Percentiles rank a stretch among this genome's conserved stretches.
Evolutionary conservation across 2,797 vertebrate species (phyloP).

Genomic region (Sebastes oblongus): DNA sequence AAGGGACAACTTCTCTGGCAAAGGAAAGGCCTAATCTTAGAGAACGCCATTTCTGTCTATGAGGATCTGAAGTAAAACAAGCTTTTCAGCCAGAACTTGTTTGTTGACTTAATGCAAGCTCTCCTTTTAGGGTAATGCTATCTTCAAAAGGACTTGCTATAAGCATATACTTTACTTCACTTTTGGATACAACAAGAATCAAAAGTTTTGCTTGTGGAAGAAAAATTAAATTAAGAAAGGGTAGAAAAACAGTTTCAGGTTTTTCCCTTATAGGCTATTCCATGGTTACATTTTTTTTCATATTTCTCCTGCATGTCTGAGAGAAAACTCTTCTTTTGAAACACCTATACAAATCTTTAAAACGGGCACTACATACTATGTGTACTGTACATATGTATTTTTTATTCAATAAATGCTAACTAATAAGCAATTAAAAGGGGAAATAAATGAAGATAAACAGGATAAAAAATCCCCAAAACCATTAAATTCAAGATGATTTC

Average conservation of each 20-base stretch:
- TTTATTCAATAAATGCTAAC: neutral
- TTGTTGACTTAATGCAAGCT: neutral
- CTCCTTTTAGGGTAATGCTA: neutral
- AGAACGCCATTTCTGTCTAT: neutral
- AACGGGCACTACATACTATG: neutral
- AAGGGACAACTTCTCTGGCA: slow-evolving; percentile 25
- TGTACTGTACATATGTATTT: neutral
- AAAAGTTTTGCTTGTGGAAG: neutral
- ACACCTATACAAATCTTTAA: neutral
- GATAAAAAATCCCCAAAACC: neutral
- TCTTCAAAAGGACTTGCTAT: neutral
- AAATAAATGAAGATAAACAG: neutral
- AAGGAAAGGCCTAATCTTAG: neutral
- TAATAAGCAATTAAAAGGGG: neutral
- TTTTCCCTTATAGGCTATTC: too few species aligned
- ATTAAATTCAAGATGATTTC: neutral
- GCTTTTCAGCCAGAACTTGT: neutral
- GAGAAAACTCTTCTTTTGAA: neutral
- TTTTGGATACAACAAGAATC: neutral
- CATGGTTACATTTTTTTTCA: too few species aligned
- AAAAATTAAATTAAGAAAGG: too few species aligned
- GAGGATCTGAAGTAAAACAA: slow-evolving; percentile 7
- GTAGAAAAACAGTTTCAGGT: too few species aligned
- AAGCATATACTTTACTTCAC: neutral
- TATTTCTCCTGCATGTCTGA: neutral